phyloP scores from a whole-genome alignment of 2,797 vertebrate species.

The Vipera latastei region DNA sequence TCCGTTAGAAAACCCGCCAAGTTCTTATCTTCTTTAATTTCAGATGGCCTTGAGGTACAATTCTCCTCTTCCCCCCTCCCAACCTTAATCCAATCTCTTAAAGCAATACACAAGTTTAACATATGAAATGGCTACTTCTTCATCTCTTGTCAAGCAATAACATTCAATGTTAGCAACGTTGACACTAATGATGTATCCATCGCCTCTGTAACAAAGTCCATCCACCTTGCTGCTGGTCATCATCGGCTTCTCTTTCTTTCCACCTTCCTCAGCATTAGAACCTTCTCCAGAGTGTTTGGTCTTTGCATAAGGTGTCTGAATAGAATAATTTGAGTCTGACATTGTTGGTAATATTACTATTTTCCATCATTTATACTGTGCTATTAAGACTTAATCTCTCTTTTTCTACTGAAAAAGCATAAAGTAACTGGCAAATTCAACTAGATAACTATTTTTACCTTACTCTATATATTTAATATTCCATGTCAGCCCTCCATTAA shows the following conservation, averaged over 20 bases:
- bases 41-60: too few relatives aligned
- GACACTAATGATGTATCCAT: neutral
- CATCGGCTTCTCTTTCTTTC: neutral
- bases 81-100: too few relatives aligned
- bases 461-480: neutral
- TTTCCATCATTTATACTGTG: neutral
- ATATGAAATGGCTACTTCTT: too few relatives aligned
- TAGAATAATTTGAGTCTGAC: neutral
- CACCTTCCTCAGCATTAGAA: neutral
- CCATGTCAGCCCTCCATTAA: neutral
- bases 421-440: neutral
- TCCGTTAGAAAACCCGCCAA: too few relatives aligned
- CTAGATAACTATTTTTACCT: neutral
- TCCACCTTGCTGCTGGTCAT: neutral
- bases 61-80: too few relatives aligned
- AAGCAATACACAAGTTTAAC: too few relatives aligned
- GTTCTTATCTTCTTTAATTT: too few relatives aligned
- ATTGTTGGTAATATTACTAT: neutral
- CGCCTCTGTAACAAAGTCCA: neutral
- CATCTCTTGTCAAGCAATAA: too few relatives aligned
- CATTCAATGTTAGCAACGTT: too few relatives aligned
- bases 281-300: neutral
- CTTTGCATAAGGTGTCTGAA: neutral
- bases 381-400: neutral
- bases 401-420: neutral